Base-by-base conservation (phyloP, 2,888 invertebrate genomes). In the Phengaris arion region DNA sequence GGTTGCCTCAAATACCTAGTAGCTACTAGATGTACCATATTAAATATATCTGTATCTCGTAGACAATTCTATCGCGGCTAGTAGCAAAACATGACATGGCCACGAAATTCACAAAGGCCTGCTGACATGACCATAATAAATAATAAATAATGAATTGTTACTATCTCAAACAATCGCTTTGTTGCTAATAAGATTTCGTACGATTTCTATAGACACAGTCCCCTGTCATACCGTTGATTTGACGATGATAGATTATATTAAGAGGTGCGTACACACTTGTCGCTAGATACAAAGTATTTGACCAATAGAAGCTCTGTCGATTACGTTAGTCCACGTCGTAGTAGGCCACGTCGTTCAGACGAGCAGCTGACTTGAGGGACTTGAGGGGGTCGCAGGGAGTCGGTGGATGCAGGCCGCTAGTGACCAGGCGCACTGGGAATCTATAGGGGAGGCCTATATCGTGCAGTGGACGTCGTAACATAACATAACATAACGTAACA, bases 211-310 rank as follows among this genome's bases (percentile, higher is more conserved):
- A 85, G 84, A 85, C 87, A 87, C 86, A 85, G 85, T 83, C 82
- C 54, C 84, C 86, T 88, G 89, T 88, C 89, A 85, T 84, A 85
- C 85, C 84, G 84, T 84, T 79, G 84, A 85, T 87, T 85, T 85
- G 92, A 91, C 90, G 88, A 89, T 88, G 91, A 92, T 92, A 88
- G 89, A 92, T 92, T 83, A 83, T 84, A 81, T 85, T 48, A 10
- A 52, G n/a, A 22, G 13, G 35, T 59, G 22, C 59, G 22, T 64
- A 15, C 35, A 64, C 59, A 64, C 59, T 22, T 8, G 59, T 5
- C 64, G 12, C 64, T 64, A 35, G 35, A 35, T 35, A 35, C 35
- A 35, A 35, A 35, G 35, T 35, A 2, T 35, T 35, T 35, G 35
- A 35, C 35, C 35, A 35, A 4, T 35, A 35, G 35, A 35, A 35